These are phyloP conservation scores for Oncorhynchus tshawytscha DNA, from an alignment of 2,113 vertebrate genomes.

Conservation along the genomic window DNA sequence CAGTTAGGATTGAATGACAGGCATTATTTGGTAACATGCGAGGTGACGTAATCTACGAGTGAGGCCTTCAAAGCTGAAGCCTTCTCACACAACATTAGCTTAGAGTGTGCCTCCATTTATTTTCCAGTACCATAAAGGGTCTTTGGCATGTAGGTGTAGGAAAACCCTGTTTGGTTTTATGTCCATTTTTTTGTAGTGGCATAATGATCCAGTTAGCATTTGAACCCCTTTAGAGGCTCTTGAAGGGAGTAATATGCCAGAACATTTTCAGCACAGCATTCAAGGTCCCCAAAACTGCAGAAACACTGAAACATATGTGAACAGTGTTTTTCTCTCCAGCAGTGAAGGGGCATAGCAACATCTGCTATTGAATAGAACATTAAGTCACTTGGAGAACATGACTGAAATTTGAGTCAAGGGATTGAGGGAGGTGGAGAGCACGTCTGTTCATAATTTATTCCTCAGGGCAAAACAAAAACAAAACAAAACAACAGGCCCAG, in stretches of 20 bases:
- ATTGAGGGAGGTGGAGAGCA: conserved; percentile 13
- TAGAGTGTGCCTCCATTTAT: too few species aligned
- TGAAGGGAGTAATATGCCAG: background rate
- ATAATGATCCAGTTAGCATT: background rate
- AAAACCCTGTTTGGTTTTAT: too few species aligned
- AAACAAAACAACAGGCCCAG: conserved; percentile 58
- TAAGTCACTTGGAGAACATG: conserved; percentile 52
- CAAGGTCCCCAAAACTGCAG: background rate
- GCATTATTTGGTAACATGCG: background rate
- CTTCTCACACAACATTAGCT: background rate
- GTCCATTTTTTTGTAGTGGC: too few species aligned
- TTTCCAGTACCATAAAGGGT: too few species aligned
- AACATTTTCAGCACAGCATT: background rate
- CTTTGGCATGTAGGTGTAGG: too few species aligned
- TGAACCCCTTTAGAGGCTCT: background rate
- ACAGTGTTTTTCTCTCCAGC: background rate
- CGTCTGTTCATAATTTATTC: conserved; percentile 64
- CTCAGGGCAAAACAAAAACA: conserved; percentile 55
- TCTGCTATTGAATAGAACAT: conserved; percentile 41
- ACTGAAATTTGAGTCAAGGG: conserved; percentile 47
- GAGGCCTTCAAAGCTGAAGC: background rate
- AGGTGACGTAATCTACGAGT: background rate
- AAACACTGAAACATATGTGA: background rate
- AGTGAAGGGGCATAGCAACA: conserved; percentile 21
- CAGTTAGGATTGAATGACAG: conserved; percentile 1